A percentile compares a stretch with the other conserved stretches of the same genome.
Evolutionary conservation across 2,888 invertebrate species (phyloP).

Genomic region (Hylaea fasciaria): DNA sequence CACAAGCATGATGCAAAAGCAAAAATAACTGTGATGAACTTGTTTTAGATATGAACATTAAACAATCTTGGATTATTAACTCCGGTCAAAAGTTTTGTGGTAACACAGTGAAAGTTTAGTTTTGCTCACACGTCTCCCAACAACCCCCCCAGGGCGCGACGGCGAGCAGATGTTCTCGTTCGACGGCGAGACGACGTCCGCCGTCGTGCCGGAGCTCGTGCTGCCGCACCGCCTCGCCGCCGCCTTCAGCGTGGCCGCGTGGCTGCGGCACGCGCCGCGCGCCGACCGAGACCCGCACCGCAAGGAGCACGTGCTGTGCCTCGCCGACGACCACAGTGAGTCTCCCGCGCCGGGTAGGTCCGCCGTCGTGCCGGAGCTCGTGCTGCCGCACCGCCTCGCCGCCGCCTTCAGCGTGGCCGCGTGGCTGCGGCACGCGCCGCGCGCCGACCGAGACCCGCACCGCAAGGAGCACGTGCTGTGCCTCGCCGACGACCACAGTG

Average conservation of each 20-base stretch:
- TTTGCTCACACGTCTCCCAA: too few relatives aligned
- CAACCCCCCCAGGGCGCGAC: conserved; percentile 84
- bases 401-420: conserved; percentile 95
- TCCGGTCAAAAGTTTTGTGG: too few relatives aligned
- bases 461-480: conserved; percentile 98
- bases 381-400: conserved; percentile 91
- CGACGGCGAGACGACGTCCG: conserved; percentile 94
- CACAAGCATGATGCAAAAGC: too few relatives aligned
- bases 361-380: conserved; percentile 89
- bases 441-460: conserved; percentile 92
- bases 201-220: conserved; percentile 90
- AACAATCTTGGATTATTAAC: too few relatives aligned
- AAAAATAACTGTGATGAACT: too few relatives aligned
- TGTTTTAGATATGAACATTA: too few relatives aligned
- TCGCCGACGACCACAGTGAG: conserved; percentile 98
- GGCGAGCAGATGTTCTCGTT: conserved; percentile 98
- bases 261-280: conserved; percentile 96
- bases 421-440: conserved; percentile 97
- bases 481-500: conserved; percentile 98
- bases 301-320: conserved; percentile 98
- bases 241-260: conserved; percentile 96
- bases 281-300: conserved; percentile 93
- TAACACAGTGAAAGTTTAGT: too few relatives aligned
- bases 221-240: conserved; percentile 91
- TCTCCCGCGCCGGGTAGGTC: conserved; percentile 73